A percentile compares a stretch with the other conserved stretches of the same genome.
phyloP scores from a whole-genome alignment of 2,888 invertebrate species.

The Ornithoptera priamus region DNA sequence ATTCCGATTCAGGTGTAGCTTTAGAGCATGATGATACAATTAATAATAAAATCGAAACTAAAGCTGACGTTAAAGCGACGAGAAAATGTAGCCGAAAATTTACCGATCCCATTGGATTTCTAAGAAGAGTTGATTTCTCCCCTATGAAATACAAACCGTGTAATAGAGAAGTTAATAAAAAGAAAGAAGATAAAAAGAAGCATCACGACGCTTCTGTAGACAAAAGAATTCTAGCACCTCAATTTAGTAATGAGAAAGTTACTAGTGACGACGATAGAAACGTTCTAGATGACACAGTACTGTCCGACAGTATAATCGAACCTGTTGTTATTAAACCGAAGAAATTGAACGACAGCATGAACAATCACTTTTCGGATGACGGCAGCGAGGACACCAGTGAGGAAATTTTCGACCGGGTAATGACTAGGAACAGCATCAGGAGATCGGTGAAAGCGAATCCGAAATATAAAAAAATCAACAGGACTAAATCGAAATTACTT shows the following conservation, averaged over 20 bases:
- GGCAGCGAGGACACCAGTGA: constrained; percentile 76
- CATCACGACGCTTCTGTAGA: constrained; percentile 53
- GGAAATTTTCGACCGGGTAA: constrained; percentile 72
- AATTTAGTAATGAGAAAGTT: constrained; percentile 58
- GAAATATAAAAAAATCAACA: constrained; percentile 75
- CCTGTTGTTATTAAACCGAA: constrained; percentile 60
- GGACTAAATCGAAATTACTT: constrained; percentile 69
- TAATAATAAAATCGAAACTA: constrained; percentile 46
- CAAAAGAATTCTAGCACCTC: constrained; percentile 50
- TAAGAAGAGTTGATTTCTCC: constrained; percentile 72
- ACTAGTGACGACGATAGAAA: constrained; percentile 65
- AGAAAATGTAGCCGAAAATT: constrained; percentile 70
- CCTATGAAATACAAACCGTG: constrained; percentile 73
- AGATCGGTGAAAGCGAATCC: constrained; percentile 74
- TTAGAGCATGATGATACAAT: constrained; percentile 64
- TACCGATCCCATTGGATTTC: constrained; percentile 71
- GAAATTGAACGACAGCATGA: constrained; percentile 73
- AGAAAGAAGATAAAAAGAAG: constrained; percentile 67
- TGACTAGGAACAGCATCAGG: constrained; percentile 70
- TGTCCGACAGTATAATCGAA: constrained; percentile 58
- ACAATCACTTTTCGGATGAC: constrained; percentile 74
- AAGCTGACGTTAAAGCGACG: constrained; percentile 57
- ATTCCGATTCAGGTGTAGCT: constrained; percentile 73
- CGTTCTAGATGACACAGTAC: constrained; percentile 50
- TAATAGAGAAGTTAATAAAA: constrained; percentile 57